Conservation (phyloP, 1,140 invertebrate species). For the Chironomus tepperi region DNA sequence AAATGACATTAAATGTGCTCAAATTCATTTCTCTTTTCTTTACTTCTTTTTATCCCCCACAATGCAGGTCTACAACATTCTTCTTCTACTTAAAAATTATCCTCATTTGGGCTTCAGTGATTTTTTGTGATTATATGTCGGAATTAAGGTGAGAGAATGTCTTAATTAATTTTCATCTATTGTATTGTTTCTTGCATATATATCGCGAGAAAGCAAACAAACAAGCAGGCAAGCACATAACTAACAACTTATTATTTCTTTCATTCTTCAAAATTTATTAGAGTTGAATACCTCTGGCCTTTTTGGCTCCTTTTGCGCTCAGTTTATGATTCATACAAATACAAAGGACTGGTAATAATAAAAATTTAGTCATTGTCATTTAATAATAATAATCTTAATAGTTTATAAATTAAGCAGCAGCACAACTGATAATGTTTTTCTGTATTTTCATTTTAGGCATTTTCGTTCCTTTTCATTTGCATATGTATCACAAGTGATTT, state of each 20-base stretch:
- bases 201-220: conserved; percentile 46
- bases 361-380: conserved; percentile 41
- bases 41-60: not conserved
- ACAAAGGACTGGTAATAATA: conserved; percentile 97
- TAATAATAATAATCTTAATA: conserved; percentile 25
- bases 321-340: conserved; percentile 97
- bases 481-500: conserved; percentile 97
- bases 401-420: conserved; percentile 36
- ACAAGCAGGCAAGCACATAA: conserved; percentile 80
- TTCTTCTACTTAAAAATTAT: conserved; percentile 17
- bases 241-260: conserved; percentile 94
- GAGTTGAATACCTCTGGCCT: conserved; percentile 98
- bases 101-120: conserved; percentile 19
- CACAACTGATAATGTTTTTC: not conserved
- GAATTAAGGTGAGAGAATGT: conserved; percentile 8
- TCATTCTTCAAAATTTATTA: conserved; percentile 60
- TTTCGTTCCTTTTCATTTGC: conserved; percentile 96
- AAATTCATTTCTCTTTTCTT: conserved; percentile 4
- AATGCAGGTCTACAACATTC: conserved; percentile 10
- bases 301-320: conserved; percentile 95
- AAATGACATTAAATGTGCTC: too few relatives aligned
- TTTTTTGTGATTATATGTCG: conserved; percentile 24
- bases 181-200: conserved; percentile 49
- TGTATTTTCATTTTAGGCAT: conserved; percentile 59
- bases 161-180: not conserved